A percentile compares a stretch with the other conserved stretches of the same genome.
These are phyloP conservation scores for Recurvirostra avosetta DNA, from an alignment of 2,113 vertebrate genomes.

Conservation along the genomic window DNA sequence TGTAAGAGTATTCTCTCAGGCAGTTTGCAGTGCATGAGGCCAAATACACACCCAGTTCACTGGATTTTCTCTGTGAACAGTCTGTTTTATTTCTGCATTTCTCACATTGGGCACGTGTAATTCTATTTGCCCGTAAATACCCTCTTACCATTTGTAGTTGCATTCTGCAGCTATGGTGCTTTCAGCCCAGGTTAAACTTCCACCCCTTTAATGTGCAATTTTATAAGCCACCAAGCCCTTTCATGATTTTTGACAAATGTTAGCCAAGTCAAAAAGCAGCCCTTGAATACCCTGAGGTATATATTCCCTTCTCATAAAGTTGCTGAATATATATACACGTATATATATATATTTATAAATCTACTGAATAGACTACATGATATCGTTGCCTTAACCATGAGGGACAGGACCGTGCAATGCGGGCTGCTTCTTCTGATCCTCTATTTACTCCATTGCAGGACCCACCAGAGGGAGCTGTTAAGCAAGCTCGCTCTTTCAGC, in stretches of 20 bases:
- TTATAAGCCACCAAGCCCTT: neutral
- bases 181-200: neutral
- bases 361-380: neutral
- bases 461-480: constrained; percentile 1
- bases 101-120: neutral
- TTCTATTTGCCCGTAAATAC: neutral
- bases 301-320: neutral
- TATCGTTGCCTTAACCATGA: neutral
- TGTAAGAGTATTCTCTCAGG: neutral
- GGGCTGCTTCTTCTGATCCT: neutral
- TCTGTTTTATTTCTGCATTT: neutral
- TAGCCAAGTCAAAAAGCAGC: neutral
- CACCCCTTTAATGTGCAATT: neutral
- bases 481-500: neutral
- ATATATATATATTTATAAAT: neutral
- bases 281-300: neutral
- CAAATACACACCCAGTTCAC: neutral
- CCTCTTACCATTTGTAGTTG: neutral
- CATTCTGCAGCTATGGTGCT: neutral
- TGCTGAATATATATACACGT: neutral
- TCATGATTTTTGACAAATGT: neutral
- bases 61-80: neutral
- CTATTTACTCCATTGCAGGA: neutral
- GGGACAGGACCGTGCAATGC: neutral
- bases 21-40: neutral